phyloP scores from a whole-genome alignment of 2,797 vertebrate genomes.

The Tarsius wallacei region DNA sequence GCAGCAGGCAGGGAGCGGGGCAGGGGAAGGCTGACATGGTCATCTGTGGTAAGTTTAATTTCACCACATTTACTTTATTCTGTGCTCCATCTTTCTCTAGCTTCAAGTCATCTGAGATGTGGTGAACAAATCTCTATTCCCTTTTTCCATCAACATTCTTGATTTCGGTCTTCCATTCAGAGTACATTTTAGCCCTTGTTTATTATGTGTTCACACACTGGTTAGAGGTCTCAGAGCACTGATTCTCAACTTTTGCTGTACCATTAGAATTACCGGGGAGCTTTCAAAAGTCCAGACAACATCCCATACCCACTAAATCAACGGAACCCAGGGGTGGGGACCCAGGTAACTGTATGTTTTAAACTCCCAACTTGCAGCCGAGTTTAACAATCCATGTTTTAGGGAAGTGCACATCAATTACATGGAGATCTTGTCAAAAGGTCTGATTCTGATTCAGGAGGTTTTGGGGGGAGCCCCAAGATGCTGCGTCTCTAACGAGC shows the following conservation, averaged over 20 bases:
- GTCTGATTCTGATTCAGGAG: neutral
- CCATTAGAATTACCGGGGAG: neutral
- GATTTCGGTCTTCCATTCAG: neutral
- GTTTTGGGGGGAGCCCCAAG: neutral
- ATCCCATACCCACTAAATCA: neutral
- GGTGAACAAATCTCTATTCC: neutral
- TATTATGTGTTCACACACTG: neutral
- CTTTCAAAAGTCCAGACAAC: neutral
- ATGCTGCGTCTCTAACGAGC: neutral
- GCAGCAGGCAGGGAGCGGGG: neutral
- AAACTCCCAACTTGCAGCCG: neutral
- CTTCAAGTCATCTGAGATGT: constrained; percentile 5
- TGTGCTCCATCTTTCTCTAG: neutral
- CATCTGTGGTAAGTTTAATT: neutral
- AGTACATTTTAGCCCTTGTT: neutral
- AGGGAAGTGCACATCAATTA: neutral
- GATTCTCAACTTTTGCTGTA: neutral
- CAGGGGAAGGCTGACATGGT: neutral
- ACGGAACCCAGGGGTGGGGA: neutral
- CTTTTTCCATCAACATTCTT: neutral
- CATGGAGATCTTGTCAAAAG: neutral
- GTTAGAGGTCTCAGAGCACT: neutral
- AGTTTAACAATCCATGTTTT: neutral
- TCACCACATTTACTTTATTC: neutral
- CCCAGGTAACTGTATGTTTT: neutral